Base-by-base conservation (phyloP, 2,888 invertebrate genomes). In the Cotesia congregata region DNA sequence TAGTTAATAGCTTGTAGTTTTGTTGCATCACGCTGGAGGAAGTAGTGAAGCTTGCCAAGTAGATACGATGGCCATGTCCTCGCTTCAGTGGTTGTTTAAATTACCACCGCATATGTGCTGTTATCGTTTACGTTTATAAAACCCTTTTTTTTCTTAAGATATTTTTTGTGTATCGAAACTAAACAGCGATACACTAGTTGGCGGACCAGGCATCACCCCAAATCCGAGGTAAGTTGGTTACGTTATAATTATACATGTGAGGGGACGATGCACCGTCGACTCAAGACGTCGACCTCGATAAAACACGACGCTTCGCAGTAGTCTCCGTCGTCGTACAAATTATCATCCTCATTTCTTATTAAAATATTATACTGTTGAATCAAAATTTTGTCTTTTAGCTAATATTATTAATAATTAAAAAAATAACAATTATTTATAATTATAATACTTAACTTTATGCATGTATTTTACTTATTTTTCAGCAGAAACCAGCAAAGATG, bases 231-330 rank as follows among this genome's bases (percentile, higher is more conserved):
- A 77, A 77, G 77, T 77, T 77, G 77, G 77, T 77, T 77, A 77
- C 77, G 77, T 77, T 77, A 77, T 77, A 77, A 77, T 77, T 77
- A 77, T 77, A 74, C 77, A 77, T 74, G 70, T 62, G 70, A 74
- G 77, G 77, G 77, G 74, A 77, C 77, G 77, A 77, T 77, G 77
- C 77, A 77, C 77, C 74, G 77, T 77, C 50, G 70, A 65, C 69
- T 73, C 74, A 74, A 77, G 77, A 77, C 77, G 77, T 77, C 77
- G 77, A 77, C 77, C 77, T 77, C 77, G 77, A 74, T 77, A 73
- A 73, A 73, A 73, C 65, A 65, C 73, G 73, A 73, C 70, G 76
- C 71, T 59, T 67, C 30, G 12, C 50, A 50, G 12, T 50, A 7
- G 0, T 50, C 50, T 3, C 12, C 50, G 50, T 50, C 50, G 12